Evolutionary conservation across 1,140 invertebrate species (phyloP).

Genomic region (Steinernema khuongi): DNA sequence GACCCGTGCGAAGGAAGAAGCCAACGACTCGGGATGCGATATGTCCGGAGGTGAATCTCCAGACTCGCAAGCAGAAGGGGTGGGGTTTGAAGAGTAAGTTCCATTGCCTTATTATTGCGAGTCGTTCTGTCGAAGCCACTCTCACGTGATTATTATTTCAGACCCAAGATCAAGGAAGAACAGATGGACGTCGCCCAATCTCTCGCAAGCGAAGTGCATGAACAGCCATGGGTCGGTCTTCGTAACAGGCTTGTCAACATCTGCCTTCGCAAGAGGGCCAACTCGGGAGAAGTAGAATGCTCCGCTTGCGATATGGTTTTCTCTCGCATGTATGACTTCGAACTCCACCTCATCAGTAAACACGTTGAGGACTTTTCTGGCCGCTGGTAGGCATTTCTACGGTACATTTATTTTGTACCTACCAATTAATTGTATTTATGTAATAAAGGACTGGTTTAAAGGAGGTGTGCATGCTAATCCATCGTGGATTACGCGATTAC

Average conservation of each 20-base stretch:
- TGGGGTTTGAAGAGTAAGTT: background rate
- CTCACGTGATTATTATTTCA: background rate
- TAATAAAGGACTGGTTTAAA: too few species aligned
- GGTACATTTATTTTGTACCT: constrained; percentile 6
- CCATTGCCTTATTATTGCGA: background rate
- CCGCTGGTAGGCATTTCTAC: constrained; percentile 10
- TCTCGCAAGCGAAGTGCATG: background rate
- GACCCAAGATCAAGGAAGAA: background rate
- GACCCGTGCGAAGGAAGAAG: background rate
- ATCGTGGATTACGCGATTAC: too few species aligned
- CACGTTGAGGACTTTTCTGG: background rate
- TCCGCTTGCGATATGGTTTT: background rate
- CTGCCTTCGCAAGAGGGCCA: background rate
- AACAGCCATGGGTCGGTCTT: background rate
- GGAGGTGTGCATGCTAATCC: too few species aligned
- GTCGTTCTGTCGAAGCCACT: background rate
- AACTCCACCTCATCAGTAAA: background rate
- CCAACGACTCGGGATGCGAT: background rate
- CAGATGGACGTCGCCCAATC: background rate
- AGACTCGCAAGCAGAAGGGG: background rate
- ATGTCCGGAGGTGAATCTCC: background rate
- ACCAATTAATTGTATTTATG: too few species aligned
- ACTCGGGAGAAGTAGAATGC: background rate
- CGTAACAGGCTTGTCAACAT: background rate
- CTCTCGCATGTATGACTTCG: background rate